Evolutionary conservation across 2,113 vertebrate genomes (phyloP).

Genomic region (Hemibagrus wyckioides): DNA sequence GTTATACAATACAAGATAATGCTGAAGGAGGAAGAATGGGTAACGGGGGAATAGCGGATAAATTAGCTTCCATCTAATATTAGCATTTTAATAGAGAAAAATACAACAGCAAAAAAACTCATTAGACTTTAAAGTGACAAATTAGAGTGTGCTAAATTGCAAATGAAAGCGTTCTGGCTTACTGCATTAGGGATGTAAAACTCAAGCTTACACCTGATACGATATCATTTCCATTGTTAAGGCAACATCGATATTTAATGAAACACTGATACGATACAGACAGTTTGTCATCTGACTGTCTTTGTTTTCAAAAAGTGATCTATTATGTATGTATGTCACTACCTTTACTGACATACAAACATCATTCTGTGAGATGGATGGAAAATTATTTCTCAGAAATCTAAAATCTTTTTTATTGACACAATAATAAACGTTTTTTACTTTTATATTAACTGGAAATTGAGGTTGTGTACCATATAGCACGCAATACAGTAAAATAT

Average conservation of each 20-base stretch:
- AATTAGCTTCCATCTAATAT: not conserved
- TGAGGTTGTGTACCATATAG: not conserved
- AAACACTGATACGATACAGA: not conserved
- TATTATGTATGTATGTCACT: not conserved
- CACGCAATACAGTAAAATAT: not conserved
- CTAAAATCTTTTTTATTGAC: not conserved
- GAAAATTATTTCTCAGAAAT: not conserved
- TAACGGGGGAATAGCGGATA: not conserved
- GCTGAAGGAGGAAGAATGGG: not conserved
- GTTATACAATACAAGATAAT: conserved; percentile 38
- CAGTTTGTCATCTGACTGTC: no score
- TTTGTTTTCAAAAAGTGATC: not conserved
- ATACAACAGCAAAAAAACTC: not conserved
- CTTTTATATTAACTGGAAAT: no score
- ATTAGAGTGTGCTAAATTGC: not conserved
- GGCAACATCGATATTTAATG: not conserved
- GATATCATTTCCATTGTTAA: not conserved
- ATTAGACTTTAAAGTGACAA: not conserved
- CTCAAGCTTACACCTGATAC: not conserved
- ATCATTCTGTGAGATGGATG: not conserved
- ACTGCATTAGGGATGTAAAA: not conserved
- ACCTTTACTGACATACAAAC: not conserved
- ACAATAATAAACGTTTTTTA: no score
- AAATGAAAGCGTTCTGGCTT: not conserved
- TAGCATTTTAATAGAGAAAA: not conserved